Evolutionary conservation across 1,140 invertebrate species (phyloP).

Genomic region (Drosophila novamexicana): DNA sequence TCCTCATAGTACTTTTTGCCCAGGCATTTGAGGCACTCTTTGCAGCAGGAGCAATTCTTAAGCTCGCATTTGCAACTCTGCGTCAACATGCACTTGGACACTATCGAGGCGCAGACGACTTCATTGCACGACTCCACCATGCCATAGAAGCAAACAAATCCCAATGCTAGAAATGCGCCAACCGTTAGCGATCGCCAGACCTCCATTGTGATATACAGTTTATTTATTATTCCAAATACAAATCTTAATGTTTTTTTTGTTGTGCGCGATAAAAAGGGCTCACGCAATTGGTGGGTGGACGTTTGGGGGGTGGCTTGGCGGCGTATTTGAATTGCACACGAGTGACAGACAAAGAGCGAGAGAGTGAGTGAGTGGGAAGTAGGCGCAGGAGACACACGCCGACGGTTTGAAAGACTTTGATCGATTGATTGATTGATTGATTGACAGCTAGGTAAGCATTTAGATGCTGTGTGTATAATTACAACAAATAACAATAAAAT

Average conservation of each 20-base stretch:
- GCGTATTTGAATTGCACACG: constrained; percentile 27
- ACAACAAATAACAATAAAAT: constrained; percentile 63
- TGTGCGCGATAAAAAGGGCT: not conserved
- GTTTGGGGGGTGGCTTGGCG: constrained; percentile 7
- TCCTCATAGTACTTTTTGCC: constrained; percentile 94
- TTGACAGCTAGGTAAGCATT: not conserved
- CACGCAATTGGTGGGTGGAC: constrained; percentile 1
- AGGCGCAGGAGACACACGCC: constrained; percentile 22
- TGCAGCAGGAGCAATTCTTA: constrained; percentile 95
- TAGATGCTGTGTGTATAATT: constrained; percentile 27
- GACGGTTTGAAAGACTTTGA: constrained; percentile 28
- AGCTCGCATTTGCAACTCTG: constrained; percentile 97
- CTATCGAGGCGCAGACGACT: constrained; percentile 88
- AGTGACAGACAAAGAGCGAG: constrained; percentile 7
- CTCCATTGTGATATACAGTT: constrained; percentile 55
- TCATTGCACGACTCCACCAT: constrained; percentile 82
- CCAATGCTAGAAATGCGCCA: constrained; percentile 65
- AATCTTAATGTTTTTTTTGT: constrained; percentile 12
- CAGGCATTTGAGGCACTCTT: constrained; percentile 95
- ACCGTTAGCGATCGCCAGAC: constrained; percentile 72
- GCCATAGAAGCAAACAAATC: constrained; percentile 66
- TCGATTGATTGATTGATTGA: constrained; percentile 25
- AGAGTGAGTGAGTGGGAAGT: not conserved
- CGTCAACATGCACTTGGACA: constrained; percentile 97
- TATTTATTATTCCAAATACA: constrained; percentile 3